Evolutionary conservation across 23 tunicate genomes (phyloP), one percentile per base, ranked within the genome.

Genomic region (Styela clava): DNA sequence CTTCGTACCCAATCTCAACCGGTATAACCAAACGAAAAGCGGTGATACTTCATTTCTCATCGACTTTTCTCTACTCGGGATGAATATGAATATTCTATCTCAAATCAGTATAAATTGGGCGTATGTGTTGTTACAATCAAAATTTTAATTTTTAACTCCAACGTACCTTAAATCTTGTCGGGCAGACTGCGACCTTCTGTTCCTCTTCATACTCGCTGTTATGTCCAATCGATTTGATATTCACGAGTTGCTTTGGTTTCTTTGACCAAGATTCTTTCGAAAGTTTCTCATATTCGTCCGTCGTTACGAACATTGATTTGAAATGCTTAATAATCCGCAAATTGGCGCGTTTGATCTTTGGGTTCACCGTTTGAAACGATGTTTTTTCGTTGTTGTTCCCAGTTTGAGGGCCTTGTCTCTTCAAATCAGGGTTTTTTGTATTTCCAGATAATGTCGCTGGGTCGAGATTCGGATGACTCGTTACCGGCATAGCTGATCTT

Each of bases 241-340:
- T 65, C 31, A 16, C 30, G 9, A 65, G 31, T 65, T 65, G 70
- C 7, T 65, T 27, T 9, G 70, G 30, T 27, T 24, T 24, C 70
- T 65, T 65, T 3, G 35, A 3, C 77, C 77, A 71, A 21, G 7
- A 2, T 21, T 28, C 24, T 30, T 33, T 28, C 5, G 35, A 21
- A 35, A 71, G 16, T 32, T 71, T 71, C 5, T 71, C 77, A 16
- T 71, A 71, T 30, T 71, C 35, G 3, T 71, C 35, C 29, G 27
- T 71, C 77, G 77, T 71, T 34, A 71, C 77, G 34, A 71, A 71
- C 77, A 71, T 71, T 21, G 77, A 71, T 32, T 71, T 32, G 77
- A 71, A 71, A 12, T 71, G 32, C 16, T n/a, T 71, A 34, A 71
- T 30, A 34, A 71, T 71, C 24, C 24, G 3, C 34, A 30, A 16